These are phyloP conservation scores for Trissolcus basalis DNA, from an alignment of 1,140 invertebrate genomes.

Conservation along the genomic window DNA sequence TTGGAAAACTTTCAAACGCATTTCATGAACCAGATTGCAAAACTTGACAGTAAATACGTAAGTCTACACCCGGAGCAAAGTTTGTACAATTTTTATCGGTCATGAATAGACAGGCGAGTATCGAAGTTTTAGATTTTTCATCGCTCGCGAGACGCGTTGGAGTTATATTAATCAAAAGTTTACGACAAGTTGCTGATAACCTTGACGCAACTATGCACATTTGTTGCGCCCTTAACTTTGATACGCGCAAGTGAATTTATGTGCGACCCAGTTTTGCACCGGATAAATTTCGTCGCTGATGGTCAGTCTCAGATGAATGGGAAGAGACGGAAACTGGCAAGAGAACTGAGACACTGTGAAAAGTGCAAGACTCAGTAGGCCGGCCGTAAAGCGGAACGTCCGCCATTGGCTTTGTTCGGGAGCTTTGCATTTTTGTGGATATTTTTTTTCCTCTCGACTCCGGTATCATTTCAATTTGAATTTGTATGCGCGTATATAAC, in stretches of 20 bases:
- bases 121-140: constrained; percentile 8
- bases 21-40: too few relatives aligned
- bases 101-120: too few relatives aligned
- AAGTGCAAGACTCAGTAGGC: constrained; percentile 33
- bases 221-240: constrained; percentile 21
- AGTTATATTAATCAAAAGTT: constrained; percentile 31
- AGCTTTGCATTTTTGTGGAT: constrained; percentile 27
- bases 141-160: constrained; percentile 3
- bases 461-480: constrained; percentile 50
- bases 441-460: constrained; percentile 19
- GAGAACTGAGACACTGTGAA: constrained; percentile 14
- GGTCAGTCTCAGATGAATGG: constrained; percentile 29
- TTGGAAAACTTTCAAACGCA: too few relatives aligned
- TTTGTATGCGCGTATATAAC: constrained; percentile 55
- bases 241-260: constrained; percentile 13
- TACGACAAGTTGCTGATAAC: constrained; percentile 29
- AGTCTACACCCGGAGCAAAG: too few relatives aligned
- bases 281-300: constrained; percentile 46
- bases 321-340: constrained; percentile 5
- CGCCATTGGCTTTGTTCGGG: constrained; percentile 43
- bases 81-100: too few relatives aligned
- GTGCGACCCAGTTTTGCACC: constrained; percentile 12
- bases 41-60: too few relatives aligned
- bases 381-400: constrained; percentile 53
- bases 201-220: constrained; percentile 34